Conservation (phyloP, 1,140 invertebrate genomes). For the Heliconius nattereri region DNA sequence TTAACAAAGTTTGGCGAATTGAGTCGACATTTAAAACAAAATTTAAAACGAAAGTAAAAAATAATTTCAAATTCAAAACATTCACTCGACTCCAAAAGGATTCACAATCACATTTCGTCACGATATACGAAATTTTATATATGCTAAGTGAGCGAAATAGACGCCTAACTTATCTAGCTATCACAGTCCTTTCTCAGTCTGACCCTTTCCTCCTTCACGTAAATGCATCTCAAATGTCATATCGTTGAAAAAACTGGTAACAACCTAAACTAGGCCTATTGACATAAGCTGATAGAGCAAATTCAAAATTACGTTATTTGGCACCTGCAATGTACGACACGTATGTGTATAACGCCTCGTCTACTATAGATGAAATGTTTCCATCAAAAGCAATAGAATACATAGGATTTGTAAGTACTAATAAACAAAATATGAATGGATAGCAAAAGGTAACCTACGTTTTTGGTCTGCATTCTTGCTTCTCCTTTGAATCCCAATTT, state of each 20-base stretch:
- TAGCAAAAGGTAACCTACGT: conserved; percentile 79
- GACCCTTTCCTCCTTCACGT: conserved; percentile 71
- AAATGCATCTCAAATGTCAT: conserved; percentile 77
- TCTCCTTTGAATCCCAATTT: conserved; percentile 40
- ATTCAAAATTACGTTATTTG: conserved; percentile 75
- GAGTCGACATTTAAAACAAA: conserved; percentile 48
- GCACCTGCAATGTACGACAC: conserved; percentile 68
- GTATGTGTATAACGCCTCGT: conserved; percentile 41
- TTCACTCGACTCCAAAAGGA: conserved; percentile 62
- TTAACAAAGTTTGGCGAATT: conserved; percentile 57
- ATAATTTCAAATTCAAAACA: conserved; percentile 49
- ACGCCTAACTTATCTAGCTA: conserved; percentile 78
- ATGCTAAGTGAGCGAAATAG: conserved; percentile 78
- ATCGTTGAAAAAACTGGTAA: conserved; percentile 78
- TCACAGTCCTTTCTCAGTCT: conserved; percentile 81
- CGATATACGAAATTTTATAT: conserved; percentile 66
- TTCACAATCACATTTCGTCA: conserved; percentile 56
- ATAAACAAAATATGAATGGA: conserved; percentile 66
- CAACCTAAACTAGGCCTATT: conserved; percentile 74
- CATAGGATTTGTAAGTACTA: conserved; percentile 64
- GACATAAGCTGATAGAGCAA: conserved; percentile 65
- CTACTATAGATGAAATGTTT: conserved; percentile 51
- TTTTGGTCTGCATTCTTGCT: conserved; percentile 74
- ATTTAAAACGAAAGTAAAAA: conserved; percentile 45
- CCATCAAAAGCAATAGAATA: conserved; percentile 49